Evolutionary conservation across 2,888 invertebrate species (phyloP), one percentile per base, ranked within the genome.

Genomic region (Eupithecia subumbrata): DNA sequence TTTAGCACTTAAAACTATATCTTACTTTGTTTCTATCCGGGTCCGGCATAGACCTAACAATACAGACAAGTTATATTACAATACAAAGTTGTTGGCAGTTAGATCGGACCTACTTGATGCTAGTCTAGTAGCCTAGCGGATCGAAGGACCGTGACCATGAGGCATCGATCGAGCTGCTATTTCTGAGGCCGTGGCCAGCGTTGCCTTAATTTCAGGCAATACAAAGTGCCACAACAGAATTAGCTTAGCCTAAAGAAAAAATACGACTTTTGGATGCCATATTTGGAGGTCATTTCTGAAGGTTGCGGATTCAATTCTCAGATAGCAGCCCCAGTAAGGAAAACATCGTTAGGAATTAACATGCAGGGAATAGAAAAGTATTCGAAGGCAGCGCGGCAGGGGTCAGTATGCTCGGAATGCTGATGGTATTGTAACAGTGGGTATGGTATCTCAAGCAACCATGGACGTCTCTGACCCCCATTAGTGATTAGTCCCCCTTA

Each of bases 11-110:
- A 74, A 66, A 30, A 43, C n/a, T 73, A 76, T 76, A 56, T 74
- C 76, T 76, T 76, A 76, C 76, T 74, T 71, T 76, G 52, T 30
- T 45, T 69, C 72, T 72, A 66, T 76, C 76, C 18, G 76, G 76
- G 72, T 76, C 76, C 76, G 74, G 74, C 76, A 76, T 76, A 76
- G 76, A 76, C 76, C 76, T 76, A 76, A 48, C 68, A 68, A 72
- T 69, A 76, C 43, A 76, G 34, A 69, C 0, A 73, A 37, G 43
- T 25, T 18, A 22, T 34, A 0, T 56, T 70, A 22, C 22, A 40
- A 56, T 60, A 22, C 40, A 40, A n/a, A 56, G 18, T 37, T 40
- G 56, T 34, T 37, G 56, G 37, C 60, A 40, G 37, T n/a, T n/a
- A 18, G n/a, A 69, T 34, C 34, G 30, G 52, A 22, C 25, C 63